These are phyloP conservation scores for Nasonia giraulti DNA, from an alignment of 1,140 invertebrate genomes.

Conservation along the genomic window DNA sequence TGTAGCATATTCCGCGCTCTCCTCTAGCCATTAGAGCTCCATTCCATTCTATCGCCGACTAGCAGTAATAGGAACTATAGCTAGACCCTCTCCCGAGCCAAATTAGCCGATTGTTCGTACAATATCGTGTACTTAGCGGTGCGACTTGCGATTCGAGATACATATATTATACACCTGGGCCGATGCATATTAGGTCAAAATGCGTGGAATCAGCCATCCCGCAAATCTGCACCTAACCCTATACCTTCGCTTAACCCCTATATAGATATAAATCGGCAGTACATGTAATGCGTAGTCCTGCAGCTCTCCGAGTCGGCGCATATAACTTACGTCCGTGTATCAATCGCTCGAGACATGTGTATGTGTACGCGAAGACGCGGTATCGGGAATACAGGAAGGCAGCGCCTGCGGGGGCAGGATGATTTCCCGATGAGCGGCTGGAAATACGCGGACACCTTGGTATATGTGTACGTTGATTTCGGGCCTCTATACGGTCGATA, in stretches of 20 bases:
- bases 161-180: neutral
- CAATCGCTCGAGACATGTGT: neutral
- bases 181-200: slow-evolving; percentile 18
- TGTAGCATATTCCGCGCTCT: neutral
- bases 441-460: neutral
- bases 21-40: neutral
- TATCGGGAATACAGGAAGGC: neutral
- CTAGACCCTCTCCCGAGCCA: neutral
- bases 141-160: slow-evolving; percentile 1
- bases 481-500: neutral
- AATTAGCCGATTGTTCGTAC: slow-evolving; percentile 32
- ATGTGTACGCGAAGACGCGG: neutral
- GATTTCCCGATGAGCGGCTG: slow-evolving; percentile 26
- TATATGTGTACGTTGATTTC: neutral
- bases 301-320: neutral
- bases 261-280: neutral
- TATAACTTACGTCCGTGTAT: neutral
- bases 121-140: slow-evolving; percentile 26
- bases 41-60: neutral
- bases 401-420: neutral
- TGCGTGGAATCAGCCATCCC: neutral
- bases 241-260: neutral
- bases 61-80: neutral
- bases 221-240: neutral
- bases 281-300: neutral